Base-by-base conservation (phyloP, 2,113 vertebrate species). In the Perca fluviatilis region DNA sequence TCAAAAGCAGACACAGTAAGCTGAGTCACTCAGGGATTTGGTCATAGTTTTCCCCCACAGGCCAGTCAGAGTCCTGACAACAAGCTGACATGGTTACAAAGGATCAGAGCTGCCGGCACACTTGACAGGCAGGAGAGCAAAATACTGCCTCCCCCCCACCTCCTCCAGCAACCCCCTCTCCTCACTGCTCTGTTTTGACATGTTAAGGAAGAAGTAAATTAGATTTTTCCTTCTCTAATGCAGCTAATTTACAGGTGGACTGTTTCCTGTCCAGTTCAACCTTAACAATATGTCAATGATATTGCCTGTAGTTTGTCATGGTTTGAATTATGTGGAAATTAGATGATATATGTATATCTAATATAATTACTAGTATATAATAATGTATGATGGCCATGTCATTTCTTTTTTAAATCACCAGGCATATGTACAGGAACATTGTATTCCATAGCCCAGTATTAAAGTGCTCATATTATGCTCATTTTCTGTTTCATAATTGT, bases 11-110 rank as follows among this genome's bases (percentile, higher is more conserved):
- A 77, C 84, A 27, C 5, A n/a, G 51, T 62, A 53, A 54, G 83
- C 83, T 83, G 88, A 91, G 86, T 91, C 91, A 87, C 75, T 70
- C 23, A 19, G 85, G 78, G 70, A 53, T 87, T 66, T 5, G 19
- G 77, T 82, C 57, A 36, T 69, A 7, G 33, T 84, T 85, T 75
- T 30, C 30, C 14, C 64, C 57, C 33, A 14, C 6, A 30, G 79
- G 76, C 68, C 61, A 63, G 73, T 77, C 7, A 3, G 43, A 47
- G 62, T 25, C 60, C 67, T 80, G 81, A 91, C 88, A 69, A 74
- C 46, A 16, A 27, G 68, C 76, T 74, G 83, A 77, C 65, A 19
- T 18, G 69, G 54, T 76, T 70, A 81, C 70, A 65, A 79, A 87
- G 69, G 71, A 84, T 67, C 76, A 0, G 74, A 80, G 86, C 87